These are phyloP conservation scores for Clupea harengus DNA, from an alignment of 2,113 vertebrate species.

Conservation along the genomic window DNA sequence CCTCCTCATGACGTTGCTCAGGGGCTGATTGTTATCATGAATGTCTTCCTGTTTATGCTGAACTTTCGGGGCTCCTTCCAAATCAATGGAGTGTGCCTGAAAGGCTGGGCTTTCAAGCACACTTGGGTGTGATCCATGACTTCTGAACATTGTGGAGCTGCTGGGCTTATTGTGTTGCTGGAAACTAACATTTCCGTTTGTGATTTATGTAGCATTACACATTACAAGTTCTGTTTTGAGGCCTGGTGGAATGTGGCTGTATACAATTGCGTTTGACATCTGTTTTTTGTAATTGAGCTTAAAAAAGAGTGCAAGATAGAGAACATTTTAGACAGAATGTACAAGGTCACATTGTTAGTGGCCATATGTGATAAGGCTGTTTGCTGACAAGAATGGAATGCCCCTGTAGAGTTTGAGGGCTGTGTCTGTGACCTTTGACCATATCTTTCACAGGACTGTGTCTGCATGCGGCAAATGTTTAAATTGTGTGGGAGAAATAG, in stretches of 20 bases:
- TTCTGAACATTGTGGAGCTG: background rate
- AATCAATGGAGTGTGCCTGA: constrained; percentile 28
- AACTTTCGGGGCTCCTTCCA: constrained; percentile 38
- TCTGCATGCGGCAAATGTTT: background rate
- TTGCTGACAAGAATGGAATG: constrained; percentile 29
- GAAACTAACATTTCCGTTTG: too few relatives aligned
- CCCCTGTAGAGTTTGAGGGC: background rate
- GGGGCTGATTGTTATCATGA: constrained; percentile 63
- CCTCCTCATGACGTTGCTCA: constrained; percentile 63
- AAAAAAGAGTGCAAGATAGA: background rate
- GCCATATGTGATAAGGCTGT: constrained; percentile 25
- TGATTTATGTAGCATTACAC: background rate
- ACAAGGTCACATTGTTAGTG: constrained; percentile 23
- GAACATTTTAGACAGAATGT: background rate
- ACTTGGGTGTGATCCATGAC: background rate
- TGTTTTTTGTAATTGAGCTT: background rate
- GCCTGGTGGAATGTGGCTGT: background rate
- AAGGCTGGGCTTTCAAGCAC: background rate
- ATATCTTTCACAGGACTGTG: background rate
- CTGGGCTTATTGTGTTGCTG: background rate
- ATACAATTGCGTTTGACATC: background rate
- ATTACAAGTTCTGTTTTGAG: background rate
- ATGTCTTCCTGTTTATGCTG: constrained; percentile 71
- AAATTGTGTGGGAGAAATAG: background rate
- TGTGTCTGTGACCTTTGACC: background rate